Base-by-base conservation (phyloP, 1,140 invertebrate genomes). In the Zaprionus vittiger region DNA sequence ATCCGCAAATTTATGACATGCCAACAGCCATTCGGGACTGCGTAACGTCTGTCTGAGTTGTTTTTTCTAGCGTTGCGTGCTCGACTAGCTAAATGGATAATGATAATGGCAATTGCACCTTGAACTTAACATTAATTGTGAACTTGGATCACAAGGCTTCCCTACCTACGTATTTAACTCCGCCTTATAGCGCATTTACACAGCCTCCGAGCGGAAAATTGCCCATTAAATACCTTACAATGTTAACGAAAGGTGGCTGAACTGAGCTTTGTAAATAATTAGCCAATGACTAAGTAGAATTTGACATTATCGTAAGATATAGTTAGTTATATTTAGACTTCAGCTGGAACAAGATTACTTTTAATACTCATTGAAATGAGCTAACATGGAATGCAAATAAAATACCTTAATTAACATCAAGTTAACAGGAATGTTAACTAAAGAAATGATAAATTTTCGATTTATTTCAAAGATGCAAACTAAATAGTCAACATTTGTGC, bases 1-100 rank as follows among this genome's bases (percentile, higher is more conserved):
- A 89, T 89, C 85, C 85, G 81, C 72, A 80, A 90, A 89, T 89
- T 89, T 89, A 89, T 89, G 85, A 85, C 81, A 89, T 90, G 85
- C 85, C 85, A 89, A 89, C 86, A 89, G 79, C 81, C 81, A 90
- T 89, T 81, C 74, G 74, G 55, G 66, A 78, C 60, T 81, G 61
- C 56, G 78, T 75, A 47, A 65, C 28, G 68, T 77, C 64, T 80
- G 68, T 65, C 72, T 76, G 72, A 52, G 77, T 69, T 63, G 9
- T 67, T 76, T 56, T 41, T 67, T 41, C 24, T 55, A 49, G 38
- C 60, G 20, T 41, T 68, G 78, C 81, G 72, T 85, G 81, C 73
- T 72, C 78, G 59, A 81, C 81, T 85, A 79, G 79, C 81, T 79
- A 90, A 89, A 85, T 76, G 81, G 78, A 85, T 84, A 81, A 89